Evolutionary conservation across 1,140 invertebrate species (phyloP).

Genomic region (Pantala flavescens): DNA sequence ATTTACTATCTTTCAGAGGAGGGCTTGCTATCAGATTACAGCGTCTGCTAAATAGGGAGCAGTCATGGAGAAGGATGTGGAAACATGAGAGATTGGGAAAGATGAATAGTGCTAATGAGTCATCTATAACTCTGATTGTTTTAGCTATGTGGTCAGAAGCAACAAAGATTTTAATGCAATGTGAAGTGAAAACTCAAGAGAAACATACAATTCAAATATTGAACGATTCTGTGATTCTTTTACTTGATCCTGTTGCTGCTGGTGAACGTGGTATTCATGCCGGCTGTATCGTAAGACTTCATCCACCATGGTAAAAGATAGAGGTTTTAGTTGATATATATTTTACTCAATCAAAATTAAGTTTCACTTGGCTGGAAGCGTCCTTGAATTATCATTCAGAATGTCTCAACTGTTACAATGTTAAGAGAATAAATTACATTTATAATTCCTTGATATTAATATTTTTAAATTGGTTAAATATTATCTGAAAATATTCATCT

Average conservation of each 20-base stretch:
- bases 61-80: background rate
- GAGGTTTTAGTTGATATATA: no score
- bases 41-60: background rate
- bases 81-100: background rate
- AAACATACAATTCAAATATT: background rate
- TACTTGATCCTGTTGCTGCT: background rate
- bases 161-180: background rate
- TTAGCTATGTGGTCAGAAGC: background rate
- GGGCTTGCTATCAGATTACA: background rate
- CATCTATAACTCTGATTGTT: background rate
- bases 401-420: no score
- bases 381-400: no score
- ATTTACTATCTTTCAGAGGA: background rate
- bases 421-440: no score
- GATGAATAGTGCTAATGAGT: background rate
- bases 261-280: background rate
- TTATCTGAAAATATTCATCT: no score
- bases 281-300: background rate
- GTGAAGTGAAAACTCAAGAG: background rate
- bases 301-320: background rate
- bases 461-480: no score
- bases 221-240: background rate
- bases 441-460: no score
- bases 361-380: no score
- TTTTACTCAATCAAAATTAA: no score